Conservation (phyloP, 1,140 invertebrate genomes). For the Anoplophora glabripennis region DNA sequence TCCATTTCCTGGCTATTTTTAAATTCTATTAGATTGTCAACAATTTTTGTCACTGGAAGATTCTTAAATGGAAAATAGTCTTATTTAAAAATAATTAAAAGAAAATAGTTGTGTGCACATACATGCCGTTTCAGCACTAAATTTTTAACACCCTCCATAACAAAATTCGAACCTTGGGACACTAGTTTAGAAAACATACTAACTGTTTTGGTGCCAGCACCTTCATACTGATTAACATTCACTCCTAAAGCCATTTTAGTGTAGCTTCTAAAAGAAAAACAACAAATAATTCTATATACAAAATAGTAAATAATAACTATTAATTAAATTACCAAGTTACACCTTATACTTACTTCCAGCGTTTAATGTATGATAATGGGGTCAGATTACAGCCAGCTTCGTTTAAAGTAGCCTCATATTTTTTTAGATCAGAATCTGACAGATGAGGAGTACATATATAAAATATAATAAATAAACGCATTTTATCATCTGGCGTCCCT, state of each 20-base stretch:
- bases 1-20: constrained; percentile 76
- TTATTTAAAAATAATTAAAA: background rate
- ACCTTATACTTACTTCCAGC: constrained; percentile 73
- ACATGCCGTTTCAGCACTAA: constrained; percentile 96
- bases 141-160: constrained; percentile 99
- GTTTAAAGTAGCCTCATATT: constrained; percentile 74
- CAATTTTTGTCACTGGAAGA: constrained; percentile 86
- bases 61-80: constrained; percentile 57
- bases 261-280: constrained; percentile 61
- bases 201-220: constrained; percentile 94
- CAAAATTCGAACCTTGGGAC: constrained; percentile 94
- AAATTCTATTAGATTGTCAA: constrained; percentile 88
- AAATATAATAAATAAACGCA: constrained; percentile 93
- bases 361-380: constrained; percentile 79
- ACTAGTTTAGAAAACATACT: constrained; percentile 98
- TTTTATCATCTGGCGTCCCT: constrained; percentile 88
- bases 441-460: constrained; percentile 82
- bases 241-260: constrained; percentile 71
- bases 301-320: no score
- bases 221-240: constrained; percentile 70
- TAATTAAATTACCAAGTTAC: no score
- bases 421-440: constrained; percentile 78
- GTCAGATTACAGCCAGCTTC: constrained; percentile 82
- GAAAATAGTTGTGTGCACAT: constrained; percentile 49
- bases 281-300: no score